Evolutionary conservation across 2,113 vertebrate genomes (phyloP).

Genomic region (Notothenia coriiceps): DNA sequence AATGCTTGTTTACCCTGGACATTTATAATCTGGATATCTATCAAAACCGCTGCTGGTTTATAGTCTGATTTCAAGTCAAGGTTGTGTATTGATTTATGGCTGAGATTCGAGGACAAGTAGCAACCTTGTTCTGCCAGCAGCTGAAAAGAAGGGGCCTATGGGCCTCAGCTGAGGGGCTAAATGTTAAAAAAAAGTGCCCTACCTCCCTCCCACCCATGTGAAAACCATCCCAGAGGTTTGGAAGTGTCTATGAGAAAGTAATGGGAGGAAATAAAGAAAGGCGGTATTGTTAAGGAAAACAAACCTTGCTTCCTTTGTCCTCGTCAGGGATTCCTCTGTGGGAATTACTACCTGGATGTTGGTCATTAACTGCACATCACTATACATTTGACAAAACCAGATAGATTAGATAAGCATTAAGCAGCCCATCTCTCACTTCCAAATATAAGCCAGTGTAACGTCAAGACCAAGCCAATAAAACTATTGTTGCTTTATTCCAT

Average conservation of each 20-base stretch:
- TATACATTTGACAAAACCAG: constrained; percentile 41
- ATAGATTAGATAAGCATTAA: neutral
- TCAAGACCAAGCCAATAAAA: neutral
- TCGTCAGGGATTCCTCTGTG: constrained; percentile 26
- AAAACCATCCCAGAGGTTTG: constrained; percentile 52
- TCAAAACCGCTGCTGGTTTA: constrained; percentile 12
- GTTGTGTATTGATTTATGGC: constrained; percentile 56
- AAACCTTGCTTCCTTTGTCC: constrained; percentile 37
- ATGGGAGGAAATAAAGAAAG: constrained; percentile 54
- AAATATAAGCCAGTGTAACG: neutral
- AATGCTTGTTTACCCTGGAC: constrained; percentile 2
- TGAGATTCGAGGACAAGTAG: constrained; percentile 45
- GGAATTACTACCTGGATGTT: constrained; percentile 50
- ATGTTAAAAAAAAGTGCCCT: constrained; percentile 47
- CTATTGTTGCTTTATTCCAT: neutral
- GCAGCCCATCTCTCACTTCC: neutral
- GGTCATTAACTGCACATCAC: constrained; percentile 51
- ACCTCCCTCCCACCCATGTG: constrained; percentile 41
- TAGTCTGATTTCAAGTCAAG: constrained; percentile 17
- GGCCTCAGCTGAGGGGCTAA: constrained; percentile 50
- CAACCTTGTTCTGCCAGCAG: constrained; percentile 56
- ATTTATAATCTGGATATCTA: constrained; percentile 6
- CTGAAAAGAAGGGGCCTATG: constrained; percentile 54
- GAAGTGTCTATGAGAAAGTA: constrained; percentile 38
- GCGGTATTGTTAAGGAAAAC: constrained; percentile 61